Base-by-base conservation (phyloP, 2,797 vertebrate genomes). In the Gymnoscopelus braueri region DNA sequence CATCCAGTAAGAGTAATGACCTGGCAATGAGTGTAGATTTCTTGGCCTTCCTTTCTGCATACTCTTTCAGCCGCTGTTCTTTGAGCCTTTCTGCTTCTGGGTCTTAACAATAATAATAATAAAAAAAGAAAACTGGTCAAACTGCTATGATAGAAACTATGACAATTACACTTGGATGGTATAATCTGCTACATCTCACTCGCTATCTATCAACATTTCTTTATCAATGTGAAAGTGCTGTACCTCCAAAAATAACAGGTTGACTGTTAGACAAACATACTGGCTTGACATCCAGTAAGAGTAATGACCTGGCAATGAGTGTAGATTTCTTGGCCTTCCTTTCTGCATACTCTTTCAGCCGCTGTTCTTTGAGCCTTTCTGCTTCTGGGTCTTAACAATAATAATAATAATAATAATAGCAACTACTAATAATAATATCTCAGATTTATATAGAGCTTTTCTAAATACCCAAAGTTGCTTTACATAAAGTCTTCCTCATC, bases 241-340 rank as follows among this genome's bases (percentile, higher is more conserved):
- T 35, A 35, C 32, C 5, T 35, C 32, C 5, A 7, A 5, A 35
- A 35, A 35, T 35, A 35, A 35, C 32, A 12, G 35, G 19, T 19
- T 19, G 19, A 19, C 19, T 19, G 19, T 19, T 19, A 49, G 29
- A 14, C 32, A 13, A 39, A 86, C 95, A 83, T 91, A 98, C 97
- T 0, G 98, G 97, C 73, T 99, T 99, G 54, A 99, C 97, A 0
- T 99, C 98, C 80, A 99, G 77, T 13, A 99, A 90, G 84, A 99
- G 98, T 32, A 97, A 98, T 32, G 97, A 98, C 85, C 98, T 99
- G 80, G 98, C 97, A 3, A 98, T 95, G 59, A 97, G 67, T 0
- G 78, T 81, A 0, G 97, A 96, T 71, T 98, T 99, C 88, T 94
- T 95, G 72, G 96, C 92, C 54, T 99, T 98, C 89, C 85, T 97